Conservation (phyloP, 2,113 vertebrate species). For the Pao palembangensis region DNA sequence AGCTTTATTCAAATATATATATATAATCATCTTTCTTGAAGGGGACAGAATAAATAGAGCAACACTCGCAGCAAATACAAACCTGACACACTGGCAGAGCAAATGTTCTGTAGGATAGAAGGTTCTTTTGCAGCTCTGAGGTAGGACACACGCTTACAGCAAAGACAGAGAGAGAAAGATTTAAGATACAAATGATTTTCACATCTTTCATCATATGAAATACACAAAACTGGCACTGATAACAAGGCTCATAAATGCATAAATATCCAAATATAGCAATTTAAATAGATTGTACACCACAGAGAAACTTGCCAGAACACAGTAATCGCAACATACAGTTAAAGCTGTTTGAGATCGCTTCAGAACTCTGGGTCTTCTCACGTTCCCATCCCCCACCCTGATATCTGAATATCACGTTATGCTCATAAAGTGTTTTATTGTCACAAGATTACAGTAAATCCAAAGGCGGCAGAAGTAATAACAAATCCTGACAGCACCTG, state of each 20-base stretch:
- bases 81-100: conserved; percentile 10
- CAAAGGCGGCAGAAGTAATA: neutral
- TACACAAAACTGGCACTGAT: conserved; percentile 34
- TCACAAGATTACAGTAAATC: neutral
- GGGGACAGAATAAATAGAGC: conserved; percentile 10
- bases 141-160: conserved; percentile 48
- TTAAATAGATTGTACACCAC: conserved; percentile 44
- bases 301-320: conserved; percentile 58
- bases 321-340: conserved; percentile 36
- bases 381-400: neutral
- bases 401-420: no score
- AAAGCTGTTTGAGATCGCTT: conserved; percentile 10
- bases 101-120: neutral
- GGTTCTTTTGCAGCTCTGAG: conserved; percentile 44
- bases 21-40: neutral
- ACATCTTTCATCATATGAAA: conserved; percentile 21
- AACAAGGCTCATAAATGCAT: conserved; percentile 24
- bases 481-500: conserved; percentile 30
- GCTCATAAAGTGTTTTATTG: neutral
- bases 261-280: conserved; percentile 33
- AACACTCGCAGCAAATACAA: neutral
- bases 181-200: neutral
- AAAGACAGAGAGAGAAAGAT: conserved; percentile 3
- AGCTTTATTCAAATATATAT: conserved; percentile 23
- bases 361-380: neutral